Evolutionary conservation across 2,888 invertebrate genomes (phyloP), one percentile per base, ranked within the genome.

Genomic region (Aphodius sticticus): DNA sequence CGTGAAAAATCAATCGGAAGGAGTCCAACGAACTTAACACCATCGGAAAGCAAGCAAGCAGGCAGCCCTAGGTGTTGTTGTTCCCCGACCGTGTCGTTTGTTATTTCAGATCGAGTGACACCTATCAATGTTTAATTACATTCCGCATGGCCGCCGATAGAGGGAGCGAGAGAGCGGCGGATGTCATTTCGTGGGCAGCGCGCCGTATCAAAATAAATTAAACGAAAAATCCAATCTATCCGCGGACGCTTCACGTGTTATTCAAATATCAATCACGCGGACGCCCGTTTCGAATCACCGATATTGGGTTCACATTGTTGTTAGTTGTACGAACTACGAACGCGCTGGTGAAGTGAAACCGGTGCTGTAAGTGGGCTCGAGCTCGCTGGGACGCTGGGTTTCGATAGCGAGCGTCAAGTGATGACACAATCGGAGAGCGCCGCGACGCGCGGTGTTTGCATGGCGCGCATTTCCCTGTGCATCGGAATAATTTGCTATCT

Each of bases 211-310:
- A 77, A 78, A 80, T 78, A 79, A 80, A 80, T 80, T 78, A 80
- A 80, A 77, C 70, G 80, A 80, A 76, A 80, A 80, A 80, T 80
- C 80, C 80, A 80, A 80, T 80, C 78, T 80, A 76, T 80, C 78
- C 76, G 78, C 26, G 26, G 26, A 26, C 74, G 78, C 76, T 78
- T 75, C 77, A 77, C 69, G 70, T 76, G 77, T 77, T 80, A 80
- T 80, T 80, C 78, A 80, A 78, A 78, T 79, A 80, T 80, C 80
- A 80, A 80, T 80, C 80, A 77, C 77, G 76, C 35, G 74, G 74
- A n/a, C 80, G 76, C 69, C 76, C 80, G 76, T 70, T 38, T 72
- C 76, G 79, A 79, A 79, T 79, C 70, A 71, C 76, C 16, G 70
- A 79, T 76, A 76, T 76, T 79, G 70, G 76, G 70, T 79, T 79